Evolutionary conservation across 2,888 invertebrate species (phyloP), one percentile per base, ranked within the genome.

Genomic region (Sisyra terminalis): DNA sequence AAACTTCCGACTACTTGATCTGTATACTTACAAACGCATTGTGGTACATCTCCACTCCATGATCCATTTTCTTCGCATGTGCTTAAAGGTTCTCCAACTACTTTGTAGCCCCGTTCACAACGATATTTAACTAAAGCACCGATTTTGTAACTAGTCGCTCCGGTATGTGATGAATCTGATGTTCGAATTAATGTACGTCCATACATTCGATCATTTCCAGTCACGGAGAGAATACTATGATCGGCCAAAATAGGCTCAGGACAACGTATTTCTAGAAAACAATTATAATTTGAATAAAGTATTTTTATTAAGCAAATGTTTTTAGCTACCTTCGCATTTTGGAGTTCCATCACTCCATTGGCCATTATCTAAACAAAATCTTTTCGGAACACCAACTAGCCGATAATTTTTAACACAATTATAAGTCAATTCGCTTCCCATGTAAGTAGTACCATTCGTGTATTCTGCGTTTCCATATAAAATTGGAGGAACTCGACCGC

Each of bases 141-240:
- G 48, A 89, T 85, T 56, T 85, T 82, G 61, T 86, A 89, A 1
- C 86, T 83, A 45, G 81, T 78, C 0, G 81, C 75, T 1, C 66
- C 67, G 8, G 71, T 73, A 51, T 72, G 78, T 2, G 70, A 57
- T 2, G 71, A 68, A 40, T 81, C 83, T 0, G 75, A 64, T 0
- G 87, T 87, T 32, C 83, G 68, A 48, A 88, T 81, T 13, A 87
- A 63, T 0, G 88, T 87, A 17, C 87, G 71, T 0, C 87, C 87
- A 55, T 88, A 87, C 73, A 84, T 82, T 40, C 92, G 71, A 57
- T 92, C 92, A 57, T 90, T 92, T 41, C 88, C 87, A 0, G 89
- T 88, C 29, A 90, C 85, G 0, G 89, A 87, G 0, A 89, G 70
- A 15, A 89, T 83, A 48, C 88, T 83, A 57, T 89, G 87, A 18